Evolutionary conservation across 1,140 invertebrate species (phyloP), one percentile per base, ranked within the genome.

Genomic region (Drosophila willistoni): DNA sequence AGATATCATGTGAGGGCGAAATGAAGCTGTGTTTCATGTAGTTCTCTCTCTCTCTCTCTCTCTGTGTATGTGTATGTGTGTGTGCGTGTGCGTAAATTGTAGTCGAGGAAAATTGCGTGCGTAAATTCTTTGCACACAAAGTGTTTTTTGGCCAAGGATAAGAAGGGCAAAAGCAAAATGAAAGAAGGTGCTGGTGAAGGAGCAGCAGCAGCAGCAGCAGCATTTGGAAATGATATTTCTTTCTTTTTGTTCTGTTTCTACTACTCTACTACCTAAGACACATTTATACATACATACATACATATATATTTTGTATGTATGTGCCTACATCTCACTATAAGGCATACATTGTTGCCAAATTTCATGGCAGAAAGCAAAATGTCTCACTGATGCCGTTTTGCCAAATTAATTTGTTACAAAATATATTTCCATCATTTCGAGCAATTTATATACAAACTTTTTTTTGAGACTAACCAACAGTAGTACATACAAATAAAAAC

Each of bases 1-100:
- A 19, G 47, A 9, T 56, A 17, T 55, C 60, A 12, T 73, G 61
- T 34, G 60, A 69, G 73, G 82, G 75, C 71, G 73, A 64, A 85
- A 86, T 86, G 83, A 86, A 86, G 83, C 83, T 86, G 83, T 87
- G 81, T 66, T 83, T 73, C 44, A 39, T 5, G 3, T 39, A 3
- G 10, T 51, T 51, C 44, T 51, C 3, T 9, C 10, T 22, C 19
- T 22, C 2, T 19, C 9, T 51, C 7, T 51, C 9, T 51, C 0
- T 22, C 7, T 47, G 4, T 17, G 0, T 17, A n/a, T n/a, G 2
- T 51, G 17, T 17, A 19, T 19, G 2, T 51, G 17, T 22, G 44
- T 51, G 44, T 51, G 17, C 22, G 44, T 47, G 44, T 47, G 44
- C 9, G 17, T 39, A 39, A 39, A 39, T 39, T 39, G 36, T 39